phyloP scores from a whole-genome alignment of 1,140 invertebrate genomes.

The Theocolax elegans region DNA sequence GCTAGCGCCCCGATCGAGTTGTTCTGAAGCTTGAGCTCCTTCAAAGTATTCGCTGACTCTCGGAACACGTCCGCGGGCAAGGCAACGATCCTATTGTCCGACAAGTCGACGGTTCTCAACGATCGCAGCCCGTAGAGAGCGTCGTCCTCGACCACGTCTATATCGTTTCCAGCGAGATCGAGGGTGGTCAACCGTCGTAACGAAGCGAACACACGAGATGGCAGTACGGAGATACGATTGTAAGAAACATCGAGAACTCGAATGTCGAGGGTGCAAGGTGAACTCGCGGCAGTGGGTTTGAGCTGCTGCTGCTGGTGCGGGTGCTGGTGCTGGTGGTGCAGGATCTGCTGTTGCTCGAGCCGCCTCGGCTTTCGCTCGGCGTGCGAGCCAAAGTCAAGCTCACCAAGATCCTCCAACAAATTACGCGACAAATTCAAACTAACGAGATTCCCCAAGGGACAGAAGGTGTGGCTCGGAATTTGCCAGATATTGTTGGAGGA shows the following conservation, averaged over 20 bases:
- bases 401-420: constrained; percentile 83
- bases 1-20: constrained; percentile 87
- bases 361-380: constrained; percentile 44
- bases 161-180: constrained; percentile 85
- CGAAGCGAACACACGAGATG: constrained; percentile 81
- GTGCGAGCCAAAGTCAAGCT: constrained; percentile 79
- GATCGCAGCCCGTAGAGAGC: constrained; percentile 82
- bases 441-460: constrained; percentile 80
- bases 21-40: constrained; percentile 88
- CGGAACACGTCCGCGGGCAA: constrained; percentile 86
- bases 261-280: constrained; percentile 80
- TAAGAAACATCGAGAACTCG: constrained; percentile 84
- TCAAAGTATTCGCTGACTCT: constrained; percentile 80
- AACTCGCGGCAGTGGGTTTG: constrained; percentile 51
- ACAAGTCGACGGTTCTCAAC: constrained; percentile 84
- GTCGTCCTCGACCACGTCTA: constrained; percentile 84
- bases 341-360: constrained; percentile 50
- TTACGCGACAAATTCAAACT: constrained; percentile 86
- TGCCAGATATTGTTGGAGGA: constrained; percentile 90
- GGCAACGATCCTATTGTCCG: constrained; percentile 87
- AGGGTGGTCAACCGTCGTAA: constrained; percentile 80
- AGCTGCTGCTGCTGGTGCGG: constrained; percentile 30
- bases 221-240: constrained; percentile 85
- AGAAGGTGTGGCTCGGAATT: constrained; percentile 86
- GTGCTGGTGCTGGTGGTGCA: constrained; percentile 48